Evolutionary conservation across 92 coral and sea anemone genomes (phyloP), one percentile per base, ranked within the genome.

Genomic region (Chrysogorgia sp.): DNA sequence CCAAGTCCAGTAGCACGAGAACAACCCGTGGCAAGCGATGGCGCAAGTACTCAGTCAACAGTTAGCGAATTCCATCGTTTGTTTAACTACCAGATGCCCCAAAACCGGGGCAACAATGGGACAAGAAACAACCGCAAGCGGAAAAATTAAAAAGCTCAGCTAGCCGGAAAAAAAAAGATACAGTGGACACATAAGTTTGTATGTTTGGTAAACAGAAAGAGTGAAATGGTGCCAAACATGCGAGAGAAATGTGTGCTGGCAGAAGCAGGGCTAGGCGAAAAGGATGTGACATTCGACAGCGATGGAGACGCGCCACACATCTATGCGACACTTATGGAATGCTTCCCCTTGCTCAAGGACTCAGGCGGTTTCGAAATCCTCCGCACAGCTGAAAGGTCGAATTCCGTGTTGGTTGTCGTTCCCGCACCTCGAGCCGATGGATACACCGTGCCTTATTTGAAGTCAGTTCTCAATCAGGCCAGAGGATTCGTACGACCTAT

Each of bases 261-360:
- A 17, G 59, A 52, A 52, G 59, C 59, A 17, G 59, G 59, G 20
- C 26, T 52, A 52, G 59, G 59, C 4, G 59, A 17, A 23, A 52
- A 52, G 3, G 59, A 52, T 52, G 59, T 52, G 22, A 17, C 9
- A 6, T 52, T 52, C 20, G 59, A 52, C 59, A 52, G 26, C 17
- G 59, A 52, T 52, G 59, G 59, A 3, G 59, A 52, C 12, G 4
- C 21, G 6, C 9, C 21, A 52, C 7, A 52, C 59, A 17, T 52
- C 17, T 6, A 17, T 17, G 59, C 7, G 17, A 52, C 9, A 17
- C 59, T 52, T 7, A 3, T 52, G 22, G 9, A 52, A 52, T 7
- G 4, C 7, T 52, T 52, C 20, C 59, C 59, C 50, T 6, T 17
- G 9, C 26, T 52, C 21, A 6, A 52, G 59, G 20, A 52, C 26